Evolutionary conservation across 2,113 vertebrate species (phyloP), one percentile per base, ranked within the genome.

Genomic region (Leptobrachium leishanense): DNA sequence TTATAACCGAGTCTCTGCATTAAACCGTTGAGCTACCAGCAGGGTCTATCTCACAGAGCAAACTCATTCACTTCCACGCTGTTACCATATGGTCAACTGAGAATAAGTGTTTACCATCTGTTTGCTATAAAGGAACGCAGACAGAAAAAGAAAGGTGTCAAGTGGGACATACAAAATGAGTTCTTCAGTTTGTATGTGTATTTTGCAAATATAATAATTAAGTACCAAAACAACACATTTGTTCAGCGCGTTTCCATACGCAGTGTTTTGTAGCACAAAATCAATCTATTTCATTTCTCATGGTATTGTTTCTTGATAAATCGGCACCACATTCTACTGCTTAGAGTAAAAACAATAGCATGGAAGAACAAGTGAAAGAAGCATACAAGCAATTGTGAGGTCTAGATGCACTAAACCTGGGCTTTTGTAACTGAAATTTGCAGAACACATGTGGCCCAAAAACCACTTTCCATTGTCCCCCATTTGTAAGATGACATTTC

Each of bases 41-140:
- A 59, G 42, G 20, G 59, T n/a, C 53, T 59, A 39, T 15, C 53
- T 42, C 44, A 43, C 43, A 43, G 73, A 75, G 68, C 11, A 4
- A 57, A 13, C 39, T 9, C 53, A 53, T 64, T 54, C 39, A 67
- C 12, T 73, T 62, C 40, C 69, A 67, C 31, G 20, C 59, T 5
- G 20, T 6, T 53, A 46, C 54, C 78, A 81, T 81, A 81, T 81
- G 78, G 78, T 68, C 63, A 81, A 7, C n/a, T 66, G 13, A 66
- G 40, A 69, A 77, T 83, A 90, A 90, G 91, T 89, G 89, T 90
- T 72, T 2, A 78, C 41, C 89, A 91, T 90, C 90, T 90, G 82
- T 82, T 77, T 82, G 2, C 67, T 84, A 87, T 89, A 89, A 87
- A 87, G 76, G 86, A 80, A 84, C 62, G 76, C 62, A 84, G 83